These are phyloP conservation scores for Brenthis daphne DNA, from an alignment of 2,888 invertebrate genomes.

Conservation along the genomic window DNA sequence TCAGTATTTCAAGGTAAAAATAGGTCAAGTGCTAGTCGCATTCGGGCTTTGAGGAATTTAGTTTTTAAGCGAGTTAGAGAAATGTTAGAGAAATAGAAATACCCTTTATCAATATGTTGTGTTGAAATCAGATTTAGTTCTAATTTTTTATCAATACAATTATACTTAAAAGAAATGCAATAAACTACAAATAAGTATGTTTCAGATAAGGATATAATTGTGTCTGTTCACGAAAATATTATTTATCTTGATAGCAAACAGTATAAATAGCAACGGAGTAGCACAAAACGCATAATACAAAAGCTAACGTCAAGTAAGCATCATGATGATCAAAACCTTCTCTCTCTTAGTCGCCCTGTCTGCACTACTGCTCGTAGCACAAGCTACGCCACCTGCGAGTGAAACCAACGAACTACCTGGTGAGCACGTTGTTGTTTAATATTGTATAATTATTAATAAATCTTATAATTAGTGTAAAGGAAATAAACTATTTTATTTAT, in stretches of 20 bases:
- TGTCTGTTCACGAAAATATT: neutral
- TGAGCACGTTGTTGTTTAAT: neutral
- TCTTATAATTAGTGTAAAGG: no score
- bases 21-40: no score
- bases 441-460: no score
- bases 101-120: no score
- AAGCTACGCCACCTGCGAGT: neutral
- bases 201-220: constrained; percentile 3
- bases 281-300: neutral
- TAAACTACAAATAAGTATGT: neutral
- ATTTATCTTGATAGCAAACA: constrained; percentile 1
- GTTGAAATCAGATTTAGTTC: neutral
- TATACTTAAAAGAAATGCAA: no score
- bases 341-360: neutral
- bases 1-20: no score
- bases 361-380: constrained; percentile 1
- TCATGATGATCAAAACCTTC: constrained; percentile 4
- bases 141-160: neutral
- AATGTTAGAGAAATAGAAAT: no score
- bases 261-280: neutral
- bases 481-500: no score
- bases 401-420: constrained; percentile 2
- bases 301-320: constrained; percentile 1
- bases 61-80: no score
- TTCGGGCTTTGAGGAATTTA: no score